Base-by-base conservation (phyloP, 2,888 invertebrate genomes). In the Pocota personata region DNA sequence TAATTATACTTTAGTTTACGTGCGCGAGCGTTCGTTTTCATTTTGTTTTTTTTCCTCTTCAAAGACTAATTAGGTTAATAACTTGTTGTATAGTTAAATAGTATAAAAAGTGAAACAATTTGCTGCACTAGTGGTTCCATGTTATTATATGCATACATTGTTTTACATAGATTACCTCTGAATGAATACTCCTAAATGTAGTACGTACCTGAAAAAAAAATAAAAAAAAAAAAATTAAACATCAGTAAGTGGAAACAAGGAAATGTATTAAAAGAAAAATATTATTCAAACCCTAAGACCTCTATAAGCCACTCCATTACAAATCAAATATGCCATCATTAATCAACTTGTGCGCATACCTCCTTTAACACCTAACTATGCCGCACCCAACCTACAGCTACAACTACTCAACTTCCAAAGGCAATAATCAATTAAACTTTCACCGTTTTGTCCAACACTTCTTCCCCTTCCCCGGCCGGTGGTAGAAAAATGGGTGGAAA, bases 401-500 rank as follows among this genome's bases (percentile, higher is more conserved):
- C 40, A 55, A 32, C 64, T 32, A 27, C 73, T 24, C 24, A 24
- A 80, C 73, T 66, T 50, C 35, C 66, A 55, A 67, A 82, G 80
- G 77, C 64, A 82, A 82, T 86, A 86, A 86, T 86, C 86, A 86
- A 86, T 86, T 86, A 86, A 82, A 86, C 86, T 86, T 86, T 86
- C 86, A 86, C 86, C 72, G 67, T 72, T 76, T 80, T 66, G 80
- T 69, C 66, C 76, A 40, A 64, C 78, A 78, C 75, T 50, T 66
- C 64, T 57, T 37, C 60, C 35, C 64, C 37, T 19, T 7, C 24
- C 24, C 24, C 4, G 24, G 2, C 2, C 24, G 2, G 24, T 4
- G n/a, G n/a, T n/a, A n/a, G n/a, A n/a, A n/a, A n/a, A n/a, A 24
- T 24, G 14, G 24, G n/a, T 1, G 1, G 40, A 14, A 30, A 10